Conservation (phyloP, 2,797 vertebrate genomes). For the Gobionotothen gibberifrons region DNA sequence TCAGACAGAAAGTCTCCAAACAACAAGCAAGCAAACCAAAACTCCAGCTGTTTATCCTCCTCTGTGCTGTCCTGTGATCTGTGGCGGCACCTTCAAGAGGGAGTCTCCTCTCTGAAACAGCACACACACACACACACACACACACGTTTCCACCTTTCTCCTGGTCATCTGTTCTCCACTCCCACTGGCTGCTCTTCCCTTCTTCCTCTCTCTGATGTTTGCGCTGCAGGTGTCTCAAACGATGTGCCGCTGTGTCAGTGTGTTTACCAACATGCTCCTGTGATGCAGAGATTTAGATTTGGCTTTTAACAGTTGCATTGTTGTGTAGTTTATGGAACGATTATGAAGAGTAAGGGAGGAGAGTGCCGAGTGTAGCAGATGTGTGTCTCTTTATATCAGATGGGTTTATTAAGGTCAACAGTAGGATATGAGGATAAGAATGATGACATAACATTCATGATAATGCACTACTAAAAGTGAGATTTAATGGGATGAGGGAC, state of each 20-base stretch:
- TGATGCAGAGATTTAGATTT: slow-evolving; percentile 16
- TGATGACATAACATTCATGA: slow-evolving; percentile 69
- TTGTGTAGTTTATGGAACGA: slow-evolving; percentile 50
- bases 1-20: slow-evolving; percentile 32
- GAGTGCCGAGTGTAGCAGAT: slow-evolving; percentile 60
- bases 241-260: slow-evolving; percentile 43
- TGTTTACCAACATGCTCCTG: slow-evolving; percentile 20
- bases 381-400: slow-evolving; percentile 40
- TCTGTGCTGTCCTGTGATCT: slow-evolving; percentile 55
- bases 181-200: slow-evolving; percentile 45
- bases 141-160: slow-evolving; percentile 50
- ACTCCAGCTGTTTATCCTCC: slow-evolving; percentile 50
- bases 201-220: slow-evolving; percentile 59
- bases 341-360: slow-evolving; percentile 43
- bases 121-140: slow-evolving; percentile 35
- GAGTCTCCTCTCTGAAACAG: slow-evolving; percentile 46
- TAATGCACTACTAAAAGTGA: slow-evolving; percentile 60
- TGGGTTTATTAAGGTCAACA: slow-evolving; percentile 48
- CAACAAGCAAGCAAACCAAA: slow-evolving; percentile 34
- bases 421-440: slow-evolving; percentile 56
- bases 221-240: slow-evolving; percentile 26
- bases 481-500: slow-evolving; percentile 59
- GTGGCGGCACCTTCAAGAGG: slow-evolving; percentile 56
- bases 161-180: slow-evolving; percentile 58
- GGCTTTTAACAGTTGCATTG: slow-evolving; percentile 34